A percentile compares a stretch with the other conserved stretches of the same genome.
These are phyloP conservation scores for Patella depressa DNA, from an alignment of 2,888 invertebrate genomes.

Conservation along the genomic window DNA sequence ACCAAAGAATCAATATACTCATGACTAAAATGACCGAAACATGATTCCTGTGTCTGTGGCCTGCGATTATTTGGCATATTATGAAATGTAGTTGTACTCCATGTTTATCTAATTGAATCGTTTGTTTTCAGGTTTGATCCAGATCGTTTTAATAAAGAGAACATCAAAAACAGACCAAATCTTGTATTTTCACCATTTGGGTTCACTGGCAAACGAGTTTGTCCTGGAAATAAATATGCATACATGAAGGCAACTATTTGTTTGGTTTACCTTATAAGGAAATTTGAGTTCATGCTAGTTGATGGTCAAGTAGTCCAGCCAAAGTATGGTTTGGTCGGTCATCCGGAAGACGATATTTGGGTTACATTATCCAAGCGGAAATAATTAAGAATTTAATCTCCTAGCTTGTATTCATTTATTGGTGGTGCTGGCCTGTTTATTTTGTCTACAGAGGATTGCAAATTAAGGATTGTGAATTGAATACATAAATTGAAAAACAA, in stretches of 20 bases:
- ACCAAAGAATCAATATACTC: too few species aligned
- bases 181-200: slow-evolving; percentile 69
- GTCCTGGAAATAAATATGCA: slow-evolving; percentile 62
- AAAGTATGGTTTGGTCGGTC: slow-evolving; percentile 66
- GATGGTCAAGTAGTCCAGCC: slow-evolving; percentile 66
- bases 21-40: too few species aligned
- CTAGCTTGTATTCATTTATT: too few species aligned
- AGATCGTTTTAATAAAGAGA: slow-evolving; percentile 61
- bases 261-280: slow-evolving; percentile 57
- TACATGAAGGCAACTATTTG: slow-evolving; percentile 57
- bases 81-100: not conserved
- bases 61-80: not conserved
- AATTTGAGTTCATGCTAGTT: slow-evolving; percentile 64
- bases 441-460: too few species aligned
- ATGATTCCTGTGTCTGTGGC: too few species aligned
- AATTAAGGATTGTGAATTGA: too few species aligned
- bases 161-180: slow-evolving; percentile 47
- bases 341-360: slow-evolving; percentile 70
- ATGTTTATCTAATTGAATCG: too few species aligned
- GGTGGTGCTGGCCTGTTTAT: too few species aligned
- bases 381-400: not conserved
- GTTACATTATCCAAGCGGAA: slow-evolving; percentile 58
- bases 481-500: too few species aligned
- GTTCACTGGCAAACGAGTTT: slow-evolving; percentile 68
- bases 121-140: slow-evolving; percentile 66